Evolutionary conservation across 2,797 vertebrate species (phyloP).

Genomic region (Poeciliopsis infans): DNA sequence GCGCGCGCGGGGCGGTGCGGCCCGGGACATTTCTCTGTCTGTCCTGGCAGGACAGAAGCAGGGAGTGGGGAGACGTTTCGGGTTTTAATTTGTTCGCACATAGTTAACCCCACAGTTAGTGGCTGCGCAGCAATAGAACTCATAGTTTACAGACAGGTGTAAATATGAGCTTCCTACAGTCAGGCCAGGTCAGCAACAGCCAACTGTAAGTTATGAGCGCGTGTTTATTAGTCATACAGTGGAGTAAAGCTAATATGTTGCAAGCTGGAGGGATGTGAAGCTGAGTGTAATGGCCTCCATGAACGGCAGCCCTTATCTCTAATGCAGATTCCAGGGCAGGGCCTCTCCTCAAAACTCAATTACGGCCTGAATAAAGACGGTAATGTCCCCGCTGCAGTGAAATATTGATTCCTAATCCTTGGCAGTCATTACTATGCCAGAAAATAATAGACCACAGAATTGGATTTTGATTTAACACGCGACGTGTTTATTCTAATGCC

Average conservation of each 20-base stretch:
- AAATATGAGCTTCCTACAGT: not conserved
- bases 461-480: conserved; percentile 82
- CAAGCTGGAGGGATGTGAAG: conserved; percentile 33
- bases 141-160: not conserved
- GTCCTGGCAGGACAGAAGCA: conserved; percentile 45
- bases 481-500: conserved; percentile 80
- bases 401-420: conserved; percentile 83
- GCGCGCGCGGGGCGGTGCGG: conserved; percentile 57
- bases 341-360: conserved; percentile 77
- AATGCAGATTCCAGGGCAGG: conserved; percentile 69
- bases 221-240: conserved; percentile 6
- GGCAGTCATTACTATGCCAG: conserved; percentile 81
- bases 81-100: not conserved
- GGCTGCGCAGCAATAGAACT: not conserved
- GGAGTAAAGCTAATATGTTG: not conserved
- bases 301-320: conserved; percentile 65
- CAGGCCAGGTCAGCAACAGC: not conserved
- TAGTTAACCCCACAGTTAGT: not conserved
- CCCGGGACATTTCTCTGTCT: conserved; percentile 55
- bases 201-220: not conserved
- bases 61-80: not conserved
- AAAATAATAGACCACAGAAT: conserved; percentile 83
- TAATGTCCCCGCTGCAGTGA: conserved; percentile 78
- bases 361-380: conserved; percentile 79
- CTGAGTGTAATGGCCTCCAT: conserved; percentile 43